Conservation (phyloP, 2,888 invertebrate species). For the Hipparchia semele region DNA sequence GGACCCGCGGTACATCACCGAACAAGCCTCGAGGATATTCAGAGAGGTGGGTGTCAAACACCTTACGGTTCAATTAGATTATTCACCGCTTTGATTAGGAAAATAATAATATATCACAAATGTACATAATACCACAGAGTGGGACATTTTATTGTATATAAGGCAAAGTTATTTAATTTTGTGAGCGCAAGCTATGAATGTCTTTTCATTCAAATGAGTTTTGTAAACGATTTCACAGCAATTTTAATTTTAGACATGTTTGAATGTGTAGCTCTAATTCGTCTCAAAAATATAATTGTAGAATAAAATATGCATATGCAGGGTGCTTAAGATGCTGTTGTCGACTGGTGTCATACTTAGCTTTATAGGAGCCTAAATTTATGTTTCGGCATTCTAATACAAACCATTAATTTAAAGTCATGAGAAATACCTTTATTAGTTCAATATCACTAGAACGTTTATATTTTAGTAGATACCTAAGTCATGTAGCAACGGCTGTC, state of each 20-base stretch:
- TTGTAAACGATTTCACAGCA: not conserved
- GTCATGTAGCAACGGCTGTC: not conserved
- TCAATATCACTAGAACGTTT: not conserved
- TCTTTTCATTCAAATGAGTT: not conserved
- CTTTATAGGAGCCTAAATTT: not conserved
- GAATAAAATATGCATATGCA: not conserved
- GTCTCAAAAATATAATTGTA: conserved; percentile 3
- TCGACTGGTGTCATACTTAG: conserved; percentile 3
- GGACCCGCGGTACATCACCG: conserved; percentile 95
- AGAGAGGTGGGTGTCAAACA: conserved; percentile 95
- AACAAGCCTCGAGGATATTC: conserved; percentile 97
- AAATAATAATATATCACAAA: conserved; percentile 45
- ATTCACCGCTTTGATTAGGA: conserved; percentile 85
- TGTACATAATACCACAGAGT: conserved; percentile 48
- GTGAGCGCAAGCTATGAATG: conserved; percentile 30
- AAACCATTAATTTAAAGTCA: not conserved
- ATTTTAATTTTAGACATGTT: conserved; percentile 1
- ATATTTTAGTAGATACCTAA: not conserved
- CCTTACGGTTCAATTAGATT: conserved; percentile 96
- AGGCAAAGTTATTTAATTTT: conserved; percentile 34
- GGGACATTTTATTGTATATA: conserved; percentile 39
- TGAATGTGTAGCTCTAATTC: not conserved
- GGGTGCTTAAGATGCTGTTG: conserved; percentile 2
- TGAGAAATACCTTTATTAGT: not conserved
- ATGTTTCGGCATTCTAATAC: not conserved